phyloP scores from a whole-genome alignment of 2,888 invertebrate species.

The Agrochola litura region DNA sequence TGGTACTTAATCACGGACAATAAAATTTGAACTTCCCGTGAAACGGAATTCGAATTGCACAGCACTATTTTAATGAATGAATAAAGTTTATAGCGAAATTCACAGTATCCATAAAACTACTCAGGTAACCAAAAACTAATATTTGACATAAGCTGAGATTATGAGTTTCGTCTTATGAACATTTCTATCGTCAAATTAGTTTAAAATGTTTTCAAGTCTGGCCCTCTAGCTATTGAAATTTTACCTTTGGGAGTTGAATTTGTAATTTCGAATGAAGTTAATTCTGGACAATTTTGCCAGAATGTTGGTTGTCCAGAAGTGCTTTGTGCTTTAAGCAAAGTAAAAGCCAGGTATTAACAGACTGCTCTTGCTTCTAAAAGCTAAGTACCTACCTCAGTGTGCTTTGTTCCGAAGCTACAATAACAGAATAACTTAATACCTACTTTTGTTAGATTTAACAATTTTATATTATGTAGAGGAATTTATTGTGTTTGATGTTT shows the following conservation, averaged over 20 bases:
- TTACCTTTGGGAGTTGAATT: conserved; percentile 22
- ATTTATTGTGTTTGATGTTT: neutral
- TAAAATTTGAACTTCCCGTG: neutral
- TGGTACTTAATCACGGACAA: conserved; percentile 28
- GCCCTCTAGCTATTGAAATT: conserved; percentile 43
- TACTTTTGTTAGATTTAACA: neutral
- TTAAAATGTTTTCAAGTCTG: conserved; percentile 42
- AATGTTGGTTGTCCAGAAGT: conserved; percentile 16
- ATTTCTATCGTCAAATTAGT: conserved; percentile 44
- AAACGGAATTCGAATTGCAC: conserved; percentile 13
- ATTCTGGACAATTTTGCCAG: conserved; percentile 25
- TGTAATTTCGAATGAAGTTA: conserved; percentile 37
- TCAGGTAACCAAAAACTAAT: conserved; percentile 33
- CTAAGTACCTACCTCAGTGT: neutral
- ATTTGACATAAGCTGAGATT: conserved; percentile 15
- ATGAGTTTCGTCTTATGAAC: conserved; percentile 27
- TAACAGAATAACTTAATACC: conserved; percentile 6
- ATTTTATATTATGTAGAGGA: neutral
- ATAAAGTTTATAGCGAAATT: conserved; percentile 31
- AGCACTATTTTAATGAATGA: conserved; percentile 15
- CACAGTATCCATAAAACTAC: neutral
- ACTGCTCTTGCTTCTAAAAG: conserved; percentile 20
- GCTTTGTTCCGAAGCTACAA: neutral
- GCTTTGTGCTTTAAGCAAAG: conserved; percentile 32
- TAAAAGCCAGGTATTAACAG: conserved; percentile 29